A percentile compares a stretch with the other conserved stretches of the same genome.
Conservation (phyloP, 2,888 invertebrate genomes). For the Lysandra bellargus region DNA sequence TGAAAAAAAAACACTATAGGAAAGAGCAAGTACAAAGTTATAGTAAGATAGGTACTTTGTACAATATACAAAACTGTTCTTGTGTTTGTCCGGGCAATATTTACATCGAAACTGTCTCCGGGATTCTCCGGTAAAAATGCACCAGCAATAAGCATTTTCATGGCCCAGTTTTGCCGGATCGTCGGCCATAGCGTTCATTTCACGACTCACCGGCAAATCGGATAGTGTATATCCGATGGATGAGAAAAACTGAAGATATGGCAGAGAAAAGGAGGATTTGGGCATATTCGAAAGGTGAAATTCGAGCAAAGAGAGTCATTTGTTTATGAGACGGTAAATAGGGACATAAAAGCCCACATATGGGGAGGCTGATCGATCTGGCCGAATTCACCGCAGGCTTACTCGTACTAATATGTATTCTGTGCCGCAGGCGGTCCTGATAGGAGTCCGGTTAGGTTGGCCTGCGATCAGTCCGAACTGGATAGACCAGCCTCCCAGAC, state of each 20-base stretch:
- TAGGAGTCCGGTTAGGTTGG: no score
- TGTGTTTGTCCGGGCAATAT: neutral
- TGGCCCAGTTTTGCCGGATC: constrained; percentile 75
- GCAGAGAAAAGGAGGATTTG: neutral
- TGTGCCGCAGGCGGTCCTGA: no score
- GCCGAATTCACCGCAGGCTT: no score
- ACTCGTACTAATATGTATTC: no score
- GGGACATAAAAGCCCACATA: no score
- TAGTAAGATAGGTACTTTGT: neutral
- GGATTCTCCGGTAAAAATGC: constrained; percentile 54
- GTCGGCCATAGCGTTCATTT: constrained; percentile 64
- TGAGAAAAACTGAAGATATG: neutral
- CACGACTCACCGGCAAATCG: constrained; percentile 49
- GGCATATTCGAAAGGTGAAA: neutral
- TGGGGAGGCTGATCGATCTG: no score
- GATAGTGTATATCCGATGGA: constrained; percentile 37
- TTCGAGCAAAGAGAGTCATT: neutral
- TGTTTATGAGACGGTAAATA: neutral
- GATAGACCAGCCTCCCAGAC: no score
- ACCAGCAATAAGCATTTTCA: constrained; percentile 58
- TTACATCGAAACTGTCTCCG: constrained; percentile 33
- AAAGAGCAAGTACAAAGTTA: no score
- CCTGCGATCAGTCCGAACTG: no score
- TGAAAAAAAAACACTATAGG: no score
- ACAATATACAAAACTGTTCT: neutral